These are phyloP conservation scores for Champsocephalus gunnari DNA, from an alignment of 2,797 vertebrate genomes.

Conservation along the genomic window DNA sequence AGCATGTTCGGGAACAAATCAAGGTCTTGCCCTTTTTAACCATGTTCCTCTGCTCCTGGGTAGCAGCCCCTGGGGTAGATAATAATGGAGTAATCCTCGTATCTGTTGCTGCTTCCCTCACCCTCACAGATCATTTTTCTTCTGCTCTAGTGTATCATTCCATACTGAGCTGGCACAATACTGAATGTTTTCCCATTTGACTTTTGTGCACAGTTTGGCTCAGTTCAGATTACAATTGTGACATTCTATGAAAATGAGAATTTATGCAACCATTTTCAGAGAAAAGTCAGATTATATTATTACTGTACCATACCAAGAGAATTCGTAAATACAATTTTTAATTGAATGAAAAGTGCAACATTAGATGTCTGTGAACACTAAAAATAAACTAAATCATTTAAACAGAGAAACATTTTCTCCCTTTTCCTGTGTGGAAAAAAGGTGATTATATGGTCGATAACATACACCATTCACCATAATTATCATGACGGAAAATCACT, in stretches of 20 bases:
- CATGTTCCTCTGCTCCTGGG: conserved; percentile 63
- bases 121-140: conserved; percentile 73
- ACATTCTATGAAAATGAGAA: conserved; percentile 40
- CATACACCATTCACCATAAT: background rate
- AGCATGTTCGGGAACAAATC: conserved; percentile 45
- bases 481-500: background rate
- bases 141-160: conserved; percentile 66
- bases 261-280: conserved; percentile 12
- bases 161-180: conserved; percentile 50
- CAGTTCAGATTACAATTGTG: conserved; percentile 48
- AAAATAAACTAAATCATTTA: background rate
- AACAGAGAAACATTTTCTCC: background rate
- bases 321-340: background rate
- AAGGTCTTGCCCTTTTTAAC: conserved; percentile 77
- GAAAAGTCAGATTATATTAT: conserved; percentile 13
- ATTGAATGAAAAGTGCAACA: background rate
- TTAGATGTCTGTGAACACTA: background rate
- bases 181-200: conserved; percentile 58
- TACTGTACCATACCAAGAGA: background rate
- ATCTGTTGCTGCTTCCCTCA: conserved; percentile 77
- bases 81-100: conserved; percentile 84
- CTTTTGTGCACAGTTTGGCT: conserved; percentile 56
- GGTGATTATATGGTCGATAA: background rate
- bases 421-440: background rate
- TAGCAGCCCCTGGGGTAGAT: conserved; percentile 77